A percentile compares a stretch with the other conserved stretches of the same genome.
These are phyloP conservation scores for Bufo gargarizans DNA, from an alignment of 2,113 vertebrate genomes.

Conservation along the genomic window DNA sequence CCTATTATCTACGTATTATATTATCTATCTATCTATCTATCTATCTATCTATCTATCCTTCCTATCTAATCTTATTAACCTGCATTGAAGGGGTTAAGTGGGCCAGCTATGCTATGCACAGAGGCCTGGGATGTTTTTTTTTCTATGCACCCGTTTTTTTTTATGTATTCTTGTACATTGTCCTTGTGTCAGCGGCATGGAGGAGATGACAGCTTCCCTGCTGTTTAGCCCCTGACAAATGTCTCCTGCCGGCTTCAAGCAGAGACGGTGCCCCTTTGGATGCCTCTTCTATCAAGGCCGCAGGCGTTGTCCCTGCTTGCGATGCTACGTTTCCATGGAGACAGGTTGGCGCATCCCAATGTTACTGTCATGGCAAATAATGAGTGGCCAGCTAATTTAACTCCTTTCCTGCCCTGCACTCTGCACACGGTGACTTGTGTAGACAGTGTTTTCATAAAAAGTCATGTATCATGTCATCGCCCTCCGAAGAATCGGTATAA, in stretches of 20 bases:
- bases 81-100: not conserved
- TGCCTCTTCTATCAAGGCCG: constrained; percentile 36
- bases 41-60: not conserved
- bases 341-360: constrained; percentile 43
- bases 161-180: constrained; percentile 32
- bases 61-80: not conserved
- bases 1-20: no score
- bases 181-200: constrained; percentile 45
- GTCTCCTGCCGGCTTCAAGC: constrained; percentile 34
- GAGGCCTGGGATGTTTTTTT: not conserved
- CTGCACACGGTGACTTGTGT: not conserved
- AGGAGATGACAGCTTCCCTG: constrained; percentile 23
- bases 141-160: not conserved
- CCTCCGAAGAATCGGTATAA: not conserved
- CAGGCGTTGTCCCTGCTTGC: constrained; percentile 40
- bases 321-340: constrained; percentile 48
- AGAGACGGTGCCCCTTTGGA: constrained; percentile 18
- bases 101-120: not conserved
- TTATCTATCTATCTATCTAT: not conserved
- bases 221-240: constrained; percentile 48
- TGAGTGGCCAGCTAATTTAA: constrained; percentile 34
- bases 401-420: not conserved
- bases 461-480: not conserved
- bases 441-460: not conserved
- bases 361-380: constrained; percentile 47